phyloP scores from a whole-genome alignment of 1,140 invertebrate species.

The Drosophila punjabiensis region DNA sequence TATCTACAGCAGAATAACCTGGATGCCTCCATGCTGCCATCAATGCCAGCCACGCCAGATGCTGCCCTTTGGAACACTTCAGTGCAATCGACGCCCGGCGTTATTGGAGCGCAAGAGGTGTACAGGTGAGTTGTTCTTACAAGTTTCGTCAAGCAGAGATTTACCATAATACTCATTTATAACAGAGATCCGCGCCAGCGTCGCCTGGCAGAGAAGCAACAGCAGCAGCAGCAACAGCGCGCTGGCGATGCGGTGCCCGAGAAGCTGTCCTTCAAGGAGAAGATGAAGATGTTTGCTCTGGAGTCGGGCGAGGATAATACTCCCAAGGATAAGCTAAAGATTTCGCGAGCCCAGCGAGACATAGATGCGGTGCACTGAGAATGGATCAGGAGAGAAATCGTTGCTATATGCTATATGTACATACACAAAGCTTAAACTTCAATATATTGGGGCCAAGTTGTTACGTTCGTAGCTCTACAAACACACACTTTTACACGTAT shows the following conservation, averaged over 20 bases:
- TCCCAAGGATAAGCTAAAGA: conserved; percentile 96
- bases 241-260: conserved; percentile 91
- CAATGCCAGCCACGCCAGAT: conserved; percentile 89
- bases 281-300: conserved; percentile 99
- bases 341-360: conserved; percentile 95
- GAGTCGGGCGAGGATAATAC: conserved; percentile 95
- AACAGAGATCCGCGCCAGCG: conserved; percentile 93
- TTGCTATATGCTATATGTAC: conserved; percentile 56
- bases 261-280: conserved; percentile 96
- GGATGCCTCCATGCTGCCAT: conserved; percentile 76
- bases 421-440: conserved; percentile 56
- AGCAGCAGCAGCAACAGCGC: conserved; percentile 89
- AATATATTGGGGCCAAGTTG: conserved; percentile 75
- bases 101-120: conserved; percentile 97
- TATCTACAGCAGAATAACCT: conserved; percentile 68
- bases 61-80: conserved; percentile 86
- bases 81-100: conserved; percentile 92
- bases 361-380: conserved; percentile 90
- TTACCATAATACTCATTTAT: neutral
- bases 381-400: neutral
- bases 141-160: neutral
- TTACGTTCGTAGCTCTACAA: conserved; percentile 57
- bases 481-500: conserved; percentile 19
- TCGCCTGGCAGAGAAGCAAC: conserved; percentile 92
- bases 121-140: conserved; percentile 89